Conservation (phyloP, 2,888 invertebrate genomes). For the Heliconius charithonia region DNA sequence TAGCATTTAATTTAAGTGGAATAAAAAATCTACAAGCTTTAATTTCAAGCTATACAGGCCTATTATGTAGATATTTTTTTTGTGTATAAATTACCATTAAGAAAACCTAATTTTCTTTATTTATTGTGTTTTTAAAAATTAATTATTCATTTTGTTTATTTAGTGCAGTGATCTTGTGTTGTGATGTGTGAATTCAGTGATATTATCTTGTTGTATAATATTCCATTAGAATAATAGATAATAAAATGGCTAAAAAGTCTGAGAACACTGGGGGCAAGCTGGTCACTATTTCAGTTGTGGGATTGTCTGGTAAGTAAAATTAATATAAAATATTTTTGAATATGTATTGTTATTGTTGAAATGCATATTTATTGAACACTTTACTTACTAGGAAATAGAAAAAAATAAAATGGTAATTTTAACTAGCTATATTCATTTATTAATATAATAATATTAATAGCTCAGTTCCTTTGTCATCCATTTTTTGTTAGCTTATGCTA, state of each 20-base stretch:
- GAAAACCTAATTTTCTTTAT: constrained; percentile 14
- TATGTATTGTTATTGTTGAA: background rate
- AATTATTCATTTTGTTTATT: constrained; percentile 49
- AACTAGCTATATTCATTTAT: background rate
- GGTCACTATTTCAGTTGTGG: constrained; percentile 95
- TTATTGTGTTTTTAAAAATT: constrained; percentile 51
- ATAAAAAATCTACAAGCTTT: background rate
- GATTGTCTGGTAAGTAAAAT: constrained; percentile 86
- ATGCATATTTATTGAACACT: background rate
- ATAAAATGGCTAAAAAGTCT: constrained; percentile 89
- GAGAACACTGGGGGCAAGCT: constrained; percentile 86
- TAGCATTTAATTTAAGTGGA: background rate
- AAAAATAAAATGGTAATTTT: background rate
- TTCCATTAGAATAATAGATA: constrained; percentile 60
- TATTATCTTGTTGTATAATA: constrained; percentile 58
- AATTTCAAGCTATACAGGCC: background rate
- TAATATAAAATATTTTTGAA: background rate
- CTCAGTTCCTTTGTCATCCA: background rate
- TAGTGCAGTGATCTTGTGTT: constrained; percentile 52
- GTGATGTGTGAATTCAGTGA: constrained; percentile 74
- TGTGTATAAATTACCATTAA: background rate
- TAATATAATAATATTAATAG: background rate
- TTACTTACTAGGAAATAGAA: background rate
- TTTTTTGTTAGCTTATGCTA: background rate
- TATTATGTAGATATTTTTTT: background rate